phyloP scores from a whole-genome alignment of 2,797 vertebrate species.

The Megalops cyprinoides region DNA sequence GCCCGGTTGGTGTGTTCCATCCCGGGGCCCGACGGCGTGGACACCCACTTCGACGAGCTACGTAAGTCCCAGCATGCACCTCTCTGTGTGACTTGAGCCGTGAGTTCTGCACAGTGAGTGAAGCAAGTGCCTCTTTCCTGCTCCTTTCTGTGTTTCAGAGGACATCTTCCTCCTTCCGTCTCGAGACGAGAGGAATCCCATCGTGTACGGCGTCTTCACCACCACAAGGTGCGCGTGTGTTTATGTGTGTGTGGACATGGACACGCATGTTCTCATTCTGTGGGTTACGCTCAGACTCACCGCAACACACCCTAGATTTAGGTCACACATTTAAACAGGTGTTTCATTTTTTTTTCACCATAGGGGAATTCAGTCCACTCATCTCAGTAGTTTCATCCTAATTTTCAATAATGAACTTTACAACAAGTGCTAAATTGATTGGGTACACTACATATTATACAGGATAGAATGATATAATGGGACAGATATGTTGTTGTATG shows the following conservation, averaged over 20 bases:
- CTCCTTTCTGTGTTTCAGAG: slow-evolving; percentile 45
- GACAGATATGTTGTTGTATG: no score
- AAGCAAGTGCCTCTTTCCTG: neutral
- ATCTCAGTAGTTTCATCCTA: no score
- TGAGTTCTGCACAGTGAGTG: slow-evolving; percentile 5
- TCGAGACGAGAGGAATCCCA: slow-evolving; percentile 60
- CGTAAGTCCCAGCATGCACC: slow-evolving; percentile 63
- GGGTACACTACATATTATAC: no score
- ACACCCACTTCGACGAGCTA: slow-evolving; percentile 84
- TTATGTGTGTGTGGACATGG: slow-evolving; percentile 56
- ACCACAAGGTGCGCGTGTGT: slow-evolving; percentile 53
- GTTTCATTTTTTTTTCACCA: no score
- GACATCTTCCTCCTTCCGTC: slow-evolving; percentile 62
- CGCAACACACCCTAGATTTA: no score
- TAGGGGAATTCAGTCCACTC: no score
- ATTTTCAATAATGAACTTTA: no score
- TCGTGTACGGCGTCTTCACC: slow-evolving; percentile 61
- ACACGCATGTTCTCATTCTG: neutral
- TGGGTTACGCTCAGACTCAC: no score
- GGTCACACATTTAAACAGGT: no score
- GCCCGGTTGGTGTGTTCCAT: slow-evolving; percentile 89
- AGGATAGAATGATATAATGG: no score
- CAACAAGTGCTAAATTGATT: no score
- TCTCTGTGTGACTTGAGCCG: neutral
- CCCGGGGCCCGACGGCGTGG: slow-evolving; percentile 81